Evolutionary conservation across 2,797 vertebrate species (phyloP), one percentile per base, ranked within the genome.

Genomic region (Crocodylus rhombifer): DNA sequence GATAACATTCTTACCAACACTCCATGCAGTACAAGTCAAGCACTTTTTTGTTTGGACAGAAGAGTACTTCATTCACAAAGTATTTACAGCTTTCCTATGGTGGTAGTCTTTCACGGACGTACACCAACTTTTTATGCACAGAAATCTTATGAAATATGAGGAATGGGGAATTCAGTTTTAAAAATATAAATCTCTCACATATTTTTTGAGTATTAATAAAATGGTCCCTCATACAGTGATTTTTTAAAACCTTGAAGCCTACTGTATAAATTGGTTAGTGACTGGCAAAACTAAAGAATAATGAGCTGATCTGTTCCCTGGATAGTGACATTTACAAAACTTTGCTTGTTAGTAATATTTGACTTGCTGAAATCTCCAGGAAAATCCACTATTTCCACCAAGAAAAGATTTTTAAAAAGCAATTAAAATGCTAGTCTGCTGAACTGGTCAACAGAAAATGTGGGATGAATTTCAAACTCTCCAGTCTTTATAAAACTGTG

Each of bases 141-240:
- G 23, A 0, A 7, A 77, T 76, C n/a, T 64, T 23, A n/a, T 1
- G 11, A 88, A 0, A 0, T 12, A 80, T 36, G 28, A 51, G n/a
- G 58, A 91, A 93, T 94, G 2, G 87, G 28, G 87, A 69, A 55
- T 64, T 65, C 74, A 74, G 28, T 56, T 64, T 89, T 77, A 89
- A 87, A 65, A 6, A 26, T 42, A 5, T 7, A 73, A 89, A 30
- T 21, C 81, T 26, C 0, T 0, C 23, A 73, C 30, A 91, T 14
- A 69, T 7, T 25, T 91, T 80, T 75, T 91, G 75, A 58, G 16
- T 64, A 78, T 80, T 64, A 77, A 30, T 57, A 87, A 82, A 90
- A 65, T 62, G 73, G 42, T 42, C 86, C 25, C 51, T 71, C 26
- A 15, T 36, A 92, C 36, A 84, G 77, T 8, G 91, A 77, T 69